These are phyloP conservation scores for Heteractis magnifica DNA, from an alignment of 92 coral and sea anemone species.

Conservation along the genomic window DNA sequence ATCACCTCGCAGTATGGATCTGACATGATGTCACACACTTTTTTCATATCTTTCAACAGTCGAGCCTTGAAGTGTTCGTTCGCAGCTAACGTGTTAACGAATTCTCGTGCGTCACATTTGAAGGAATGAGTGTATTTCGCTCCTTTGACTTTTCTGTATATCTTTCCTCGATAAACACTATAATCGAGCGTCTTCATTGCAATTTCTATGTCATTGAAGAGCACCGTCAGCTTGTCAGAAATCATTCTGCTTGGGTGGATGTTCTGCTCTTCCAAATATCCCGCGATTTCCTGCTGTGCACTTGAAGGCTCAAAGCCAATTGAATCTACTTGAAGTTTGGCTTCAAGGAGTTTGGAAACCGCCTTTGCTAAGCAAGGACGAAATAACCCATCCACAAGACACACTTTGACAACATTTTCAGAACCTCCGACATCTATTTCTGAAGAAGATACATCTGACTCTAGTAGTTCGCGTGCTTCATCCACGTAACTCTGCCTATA, in stretches of 20 bases:
- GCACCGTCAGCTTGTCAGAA: conserved; percentile 47
- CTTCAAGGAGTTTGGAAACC: conserved; percentile 15
- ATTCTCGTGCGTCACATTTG: conserved; percentile 39
- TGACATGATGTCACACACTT: conserved; percentile 33
- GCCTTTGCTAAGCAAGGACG: conserved; percentile 16
- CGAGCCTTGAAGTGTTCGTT: conserved; percentile 45
- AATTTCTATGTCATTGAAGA: conserved; percentile 31
- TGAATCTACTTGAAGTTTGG: conserved; percentile 17
- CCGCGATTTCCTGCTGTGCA: conserved; percentile 2
- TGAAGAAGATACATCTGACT: conserved; percentile 5
- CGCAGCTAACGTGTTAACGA: conserved; percentile 33
- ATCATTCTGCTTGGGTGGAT: conserved; percentile 12
- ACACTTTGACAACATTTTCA: conserved; percentile 18
- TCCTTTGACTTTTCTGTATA: conserved; percentile 33
- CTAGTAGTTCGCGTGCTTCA: conserved; percentile 6
- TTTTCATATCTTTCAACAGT: conserved; percentile 30
- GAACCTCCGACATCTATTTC: conserved; percentile 14
- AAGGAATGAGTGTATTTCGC: conserved; percentile 28
- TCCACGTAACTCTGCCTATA: not conserved
- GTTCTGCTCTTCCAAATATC: conserved; percentile 3
- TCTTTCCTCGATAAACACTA: conserved; percentile 27
- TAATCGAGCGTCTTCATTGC: conserved; percentile 41
- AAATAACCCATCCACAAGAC: conserved; percentile 10
- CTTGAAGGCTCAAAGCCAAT: conserved; percentile 18
- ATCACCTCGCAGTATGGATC: conserved; percentile 42